Conservation (phyloP, 2,113 vertebrate species). For the Rhegmatorhina hoffmannsi region DNA sequence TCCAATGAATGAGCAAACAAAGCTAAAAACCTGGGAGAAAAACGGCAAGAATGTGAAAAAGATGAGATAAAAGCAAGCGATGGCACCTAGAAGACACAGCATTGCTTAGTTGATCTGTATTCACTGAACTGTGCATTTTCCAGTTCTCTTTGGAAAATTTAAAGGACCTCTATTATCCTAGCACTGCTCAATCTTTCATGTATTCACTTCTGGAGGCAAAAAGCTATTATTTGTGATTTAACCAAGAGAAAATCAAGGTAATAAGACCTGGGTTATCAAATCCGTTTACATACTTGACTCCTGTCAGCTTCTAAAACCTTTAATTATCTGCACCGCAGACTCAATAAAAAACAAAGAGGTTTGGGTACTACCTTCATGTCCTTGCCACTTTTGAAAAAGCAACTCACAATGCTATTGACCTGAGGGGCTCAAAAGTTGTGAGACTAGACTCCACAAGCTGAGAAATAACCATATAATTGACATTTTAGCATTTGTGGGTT, state of each 20-base stretch:
- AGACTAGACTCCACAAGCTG: background rate
- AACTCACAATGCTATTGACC: rapidly evolving
- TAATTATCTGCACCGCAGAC: background rate
- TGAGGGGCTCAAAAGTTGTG: background rate
- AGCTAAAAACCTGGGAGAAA: background rate
- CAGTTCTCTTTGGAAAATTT: background rate
- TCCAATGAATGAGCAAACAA: background rate
- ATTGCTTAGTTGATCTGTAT: background rate
- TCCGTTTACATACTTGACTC: background rate
- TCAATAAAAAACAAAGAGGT: background rate
- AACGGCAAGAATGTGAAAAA: background rate
- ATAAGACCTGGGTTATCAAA: background rate
- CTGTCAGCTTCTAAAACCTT: background rate
- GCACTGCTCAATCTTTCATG: background rate
- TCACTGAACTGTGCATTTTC: background rate
- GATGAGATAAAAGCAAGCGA: background rate
- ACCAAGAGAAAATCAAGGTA: background rate
- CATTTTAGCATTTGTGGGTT: background rate
- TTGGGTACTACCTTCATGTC: background rate
- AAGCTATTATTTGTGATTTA: background rate
- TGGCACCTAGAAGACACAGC: background rate
- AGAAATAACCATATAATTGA: background rate
- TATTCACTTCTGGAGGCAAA: background rate
- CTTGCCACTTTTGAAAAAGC: background rate
- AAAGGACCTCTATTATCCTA: background rate